Evolutionary conservation across 2,113 vertebrate species (phyloP).

Genomic region (Probosciger aterrimus): DNA sequence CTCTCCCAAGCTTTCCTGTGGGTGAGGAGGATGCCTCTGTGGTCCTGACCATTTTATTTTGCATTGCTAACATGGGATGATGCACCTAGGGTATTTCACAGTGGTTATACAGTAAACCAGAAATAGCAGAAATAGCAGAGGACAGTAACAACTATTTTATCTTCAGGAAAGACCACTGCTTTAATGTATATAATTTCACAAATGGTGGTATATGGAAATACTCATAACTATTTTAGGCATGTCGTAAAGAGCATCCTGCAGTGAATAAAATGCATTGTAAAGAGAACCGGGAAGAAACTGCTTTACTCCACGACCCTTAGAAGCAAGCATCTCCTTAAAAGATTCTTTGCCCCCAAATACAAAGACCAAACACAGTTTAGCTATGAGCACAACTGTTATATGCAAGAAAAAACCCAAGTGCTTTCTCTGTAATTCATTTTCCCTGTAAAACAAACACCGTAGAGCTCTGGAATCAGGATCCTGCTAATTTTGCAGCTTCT

Average conservation of each 20-base stretch:
- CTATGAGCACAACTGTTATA: neutral
- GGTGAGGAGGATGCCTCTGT: neutral
- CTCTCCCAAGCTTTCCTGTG: neutral
- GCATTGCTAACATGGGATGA: too few relatives aligned
- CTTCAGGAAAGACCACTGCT: neutral
- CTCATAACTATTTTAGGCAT: rapidly evolving
- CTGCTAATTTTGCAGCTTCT: neutral
- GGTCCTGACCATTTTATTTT: neutral
- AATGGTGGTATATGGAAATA: neutral
- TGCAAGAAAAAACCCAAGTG: neutral
- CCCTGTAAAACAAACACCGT: neutral
- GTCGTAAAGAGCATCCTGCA: neutral
- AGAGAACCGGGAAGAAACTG: neutral
- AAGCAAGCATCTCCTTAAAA: neutral
- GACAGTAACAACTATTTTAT: neutral
- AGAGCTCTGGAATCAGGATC: neutral
- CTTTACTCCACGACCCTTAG: neutral
- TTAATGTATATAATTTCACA: neutral
- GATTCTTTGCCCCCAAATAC: neutral
- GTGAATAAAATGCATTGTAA: neutral
- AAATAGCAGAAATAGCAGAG: neutral
- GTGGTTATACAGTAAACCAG: neutral
- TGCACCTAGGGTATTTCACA: too few relatives aligned
- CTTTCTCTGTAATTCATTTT: neutral
- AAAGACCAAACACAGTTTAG: neutral